Evolutionary conservation across 2,888 invertebrate genomes (phyloP), one percentile per base, ranked within the genome.

Genomic region (Gymnoscelis rufifasciata): DNA sequence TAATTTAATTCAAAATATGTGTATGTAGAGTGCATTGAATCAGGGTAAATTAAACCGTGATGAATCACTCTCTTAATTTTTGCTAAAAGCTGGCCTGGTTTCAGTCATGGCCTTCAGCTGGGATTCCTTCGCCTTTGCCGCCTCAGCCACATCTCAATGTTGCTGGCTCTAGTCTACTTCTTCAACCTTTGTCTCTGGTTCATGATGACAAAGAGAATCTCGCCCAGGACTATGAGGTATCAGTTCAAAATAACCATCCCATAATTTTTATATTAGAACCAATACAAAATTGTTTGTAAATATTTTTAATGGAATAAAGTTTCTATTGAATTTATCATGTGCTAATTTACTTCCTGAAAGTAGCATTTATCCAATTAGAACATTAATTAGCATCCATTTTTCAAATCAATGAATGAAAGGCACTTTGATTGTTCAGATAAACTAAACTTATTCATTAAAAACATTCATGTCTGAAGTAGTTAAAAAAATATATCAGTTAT

Each of bases 181-280:
- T 84, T 81, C 68, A 86, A 87, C 53, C 66, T 83, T 27, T 78
- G 79, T 56, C 63, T 86, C 41, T 87, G 86, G 86, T 87, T 80
- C 59, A 62, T 84, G 59, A 83, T 83, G 74, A 72, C 69, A 43
- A 84, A 76, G 62, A 84, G 73, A 65, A 56, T 66, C 11, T 70
- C 72, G 63, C 73, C 81, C 65, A 78, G 68, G 60, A 65, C 64
- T 29, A 47, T 75, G n/a, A 66, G 71, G 58, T 84, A 83, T 57
- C 70, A 60, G 51, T 78, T 84, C 51, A 74, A 68, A 66, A 61
- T 81, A 13, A 61, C 66, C 42, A 63, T 77, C 52, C 77, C 77
- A 48, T 56, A 61, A 43, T 62, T 8, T 37, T 42, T 33, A 14
- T 30, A 26, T 27, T 2, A 11, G 30, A 2, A 12, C 27, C 39